Conservation (phyloP, 2,113 vertebrate species). For the Potamarius usumacintae region DNA sequence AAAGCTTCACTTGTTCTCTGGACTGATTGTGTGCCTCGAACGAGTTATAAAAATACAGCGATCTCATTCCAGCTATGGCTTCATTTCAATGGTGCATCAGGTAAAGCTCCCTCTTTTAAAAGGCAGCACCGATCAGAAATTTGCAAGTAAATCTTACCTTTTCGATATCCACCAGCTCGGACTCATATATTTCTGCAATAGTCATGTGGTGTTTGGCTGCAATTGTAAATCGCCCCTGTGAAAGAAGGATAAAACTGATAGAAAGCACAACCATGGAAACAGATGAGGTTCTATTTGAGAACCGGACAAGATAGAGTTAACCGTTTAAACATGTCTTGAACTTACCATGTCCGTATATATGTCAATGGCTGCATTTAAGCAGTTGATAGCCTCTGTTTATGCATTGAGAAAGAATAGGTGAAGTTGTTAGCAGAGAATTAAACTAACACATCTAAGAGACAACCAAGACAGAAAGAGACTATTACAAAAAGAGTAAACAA, state of each 20-base stretch:
- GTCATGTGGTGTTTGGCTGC: conserved; percentile 99
- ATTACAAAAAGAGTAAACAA: neutral
- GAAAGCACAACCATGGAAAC: conserved; percentile 23
- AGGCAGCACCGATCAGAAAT: neutral
- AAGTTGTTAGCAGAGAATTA: conserved; percentile 23
- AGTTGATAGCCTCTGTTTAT: conserved; percentile 95
- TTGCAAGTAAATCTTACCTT: conserved; percentile 76
- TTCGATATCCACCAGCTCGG: conserved; percentile 95
- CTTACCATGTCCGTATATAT: conserved; percentile 99
- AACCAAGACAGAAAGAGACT: too few relatives aligned
- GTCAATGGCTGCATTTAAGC: conserved; percentile 98
- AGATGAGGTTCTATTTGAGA: conserved; percentile 1
- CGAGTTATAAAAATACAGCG: too few relatives aligned
- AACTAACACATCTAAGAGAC: neutral
- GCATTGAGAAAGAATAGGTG: conserved; percentile 20
- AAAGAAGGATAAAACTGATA: conserved; percentile 6
- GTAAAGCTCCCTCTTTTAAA: neutral
- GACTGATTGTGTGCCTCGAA: neutral
- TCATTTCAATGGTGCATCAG: neutral
- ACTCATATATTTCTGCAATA: conserved; percentile 96
- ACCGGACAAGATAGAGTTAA: neutral
- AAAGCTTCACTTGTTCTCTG: neutral
- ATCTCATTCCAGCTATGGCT: neutral
- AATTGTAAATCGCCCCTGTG: conserved; percentile 93
- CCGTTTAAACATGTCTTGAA: neutral